Evolutionary conservation across 1,140 invertebrate species (phyloP), one percentile per base, ranked within the genome.

Genomic region (Protaetia brevitarsis): DNA sequence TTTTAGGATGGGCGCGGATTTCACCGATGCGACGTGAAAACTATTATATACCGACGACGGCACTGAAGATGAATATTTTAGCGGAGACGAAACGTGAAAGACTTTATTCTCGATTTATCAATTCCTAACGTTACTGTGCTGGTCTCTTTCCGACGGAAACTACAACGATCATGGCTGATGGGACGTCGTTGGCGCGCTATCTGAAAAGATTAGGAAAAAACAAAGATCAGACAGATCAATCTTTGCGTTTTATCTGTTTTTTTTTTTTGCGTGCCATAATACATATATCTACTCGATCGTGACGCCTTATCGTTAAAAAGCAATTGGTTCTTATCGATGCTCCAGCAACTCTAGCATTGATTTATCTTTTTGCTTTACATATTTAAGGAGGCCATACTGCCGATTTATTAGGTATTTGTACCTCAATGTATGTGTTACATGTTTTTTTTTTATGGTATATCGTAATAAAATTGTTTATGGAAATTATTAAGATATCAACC

Each of bases 201-300:
- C 41, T 51, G 41, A 3, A 51, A 51, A 51, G 41, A 51, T 51
- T 51, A 51, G 26, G 41, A 51, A 51, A 51, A 51, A 51, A 51
- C 41, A 51, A 51, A 51, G 41, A 51, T 51, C 41, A 51, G 41
- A 51, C 26, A 16, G 41, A 51, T 51, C 41, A 19, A 51, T 51
- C 41, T 51, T 6, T 16, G 11, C 13, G 4, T 10, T 16, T 51
- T 51, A 51, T 51, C 41, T 51, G 19, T 51, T 19, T 51, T 51
- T n/a, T n/a, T n/a, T n/a, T 51, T 51, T 51, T 16, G 41, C 41
- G 19, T 51, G 13, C 19, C 26, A 19, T 37, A 37, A 13, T 16
- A 13, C 34, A 11, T 6, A 1, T n/a, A 16, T 37, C 34, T 51
- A 10, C 21, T 51, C 41, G 16, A 23, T 23, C 41, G 41, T 21